Base-by-base conservation (phyloP, 2,797 vertebrate genomes). In the Oceanodroma leucorhoa region DNA sequence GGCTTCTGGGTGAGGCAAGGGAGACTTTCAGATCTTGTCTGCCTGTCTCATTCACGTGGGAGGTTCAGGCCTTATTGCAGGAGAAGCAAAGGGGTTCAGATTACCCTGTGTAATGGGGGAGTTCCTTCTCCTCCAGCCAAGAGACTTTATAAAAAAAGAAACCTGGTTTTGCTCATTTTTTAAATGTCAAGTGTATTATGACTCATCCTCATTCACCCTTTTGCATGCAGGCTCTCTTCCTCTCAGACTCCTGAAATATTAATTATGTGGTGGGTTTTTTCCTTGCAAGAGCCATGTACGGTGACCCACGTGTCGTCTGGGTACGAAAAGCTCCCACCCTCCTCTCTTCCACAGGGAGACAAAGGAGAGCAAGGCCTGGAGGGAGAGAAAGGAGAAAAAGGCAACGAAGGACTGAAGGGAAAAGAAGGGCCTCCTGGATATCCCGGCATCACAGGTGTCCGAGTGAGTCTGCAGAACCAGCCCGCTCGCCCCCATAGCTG, bases 321-420 rank as follows among this genome's bases (percentile, higher is more conserved):
- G 79, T 64, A 82, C 82, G 60, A 82, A 84, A 94, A 77, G 48
- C 72, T 96, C 81, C 91, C 84, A 53, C 43, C 12, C 32, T 96
- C 15, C 34, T 83, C 75, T 95, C 70, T 69, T 96, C 64, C 84
- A 77, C 95, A 99, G 99, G 99, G 99, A 76, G 99, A 99, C 94
- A 99, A 99, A 90, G 99, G 99, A 55, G 99, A 99, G 73, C 98
- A 98, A 94, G 99, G 99, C 46, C 98, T 98, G 43, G 99, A 99
- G 66, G 99, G 99, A 7, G 98, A 99, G 94, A 98, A 92, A 64
- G 99, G 99, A 45, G 98, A 99, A 95, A 99, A 99, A 94, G 99
- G 99, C 87, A 98, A 97, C 36, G 97, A 98, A 85, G 99, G 99
- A 30, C 96, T 99, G 92, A 99, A 98, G 97, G 99, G 99, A 64